Percentiles rank a stretch among this genome's conserved stretches.
phyloP scores from a whole-genome alignment of 2,888 invertebrate genomes.

The Piscicola geometra region DNA sequence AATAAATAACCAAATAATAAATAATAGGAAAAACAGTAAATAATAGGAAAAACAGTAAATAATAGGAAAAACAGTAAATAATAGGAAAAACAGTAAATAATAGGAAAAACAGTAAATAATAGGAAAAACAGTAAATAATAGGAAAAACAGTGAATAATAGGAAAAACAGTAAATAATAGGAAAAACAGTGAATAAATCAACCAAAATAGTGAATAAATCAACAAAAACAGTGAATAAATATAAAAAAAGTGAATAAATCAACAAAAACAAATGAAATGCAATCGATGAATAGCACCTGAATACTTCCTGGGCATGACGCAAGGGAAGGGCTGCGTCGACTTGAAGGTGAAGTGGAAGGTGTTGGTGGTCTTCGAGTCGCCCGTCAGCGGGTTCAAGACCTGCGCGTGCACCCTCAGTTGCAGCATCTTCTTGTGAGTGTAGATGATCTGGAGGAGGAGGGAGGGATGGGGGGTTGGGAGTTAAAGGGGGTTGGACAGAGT shows the following conservation, averaged over 20 bases:
- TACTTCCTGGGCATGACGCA: slow-evolving; percentile 66
- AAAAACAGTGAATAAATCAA: background rate
- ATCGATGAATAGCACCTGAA: too few relatives aligned
- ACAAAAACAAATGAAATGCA: background rate
- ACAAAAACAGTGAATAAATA: background rate
- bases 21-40: too few relatives aligned
- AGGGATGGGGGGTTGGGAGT: background rate
- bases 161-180: too few relatives aligned
- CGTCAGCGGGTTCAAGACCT: slow-evolving; percentile 63
- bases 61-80: too few relatives aligned
- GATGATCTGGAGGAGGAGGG: slow-evolving; percentile 56
- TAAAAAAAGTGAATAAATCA: background rate
- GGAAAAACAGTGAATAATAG: too few relatives aligned
- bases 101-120: too few relatives aligned
- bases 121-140: too few relatives aligned
- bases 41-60: too few relatives aligned
- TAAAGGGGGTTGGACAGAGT: background rate
- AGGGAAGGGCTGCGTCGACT: slow-evolving; percentile 57
- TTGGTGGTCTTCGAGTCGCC: slow-evolving; percentile 65
- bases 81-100: too few relatives aligned
- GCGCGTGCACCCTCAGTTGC: slow-evolving; percentile 68
- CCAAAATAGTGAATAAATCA: background rate
- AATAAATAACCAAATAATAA: too few relatives aligned
- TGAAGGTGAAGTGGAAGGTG: slow-evolving; percentile 70
- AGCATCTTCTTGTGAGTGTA: slow-evolving; percentile 59